Evolutionary conservation across 1,140 invertebrate species (phyloP).

Genomic region (Lamellibrachia luymesi): DNA sequence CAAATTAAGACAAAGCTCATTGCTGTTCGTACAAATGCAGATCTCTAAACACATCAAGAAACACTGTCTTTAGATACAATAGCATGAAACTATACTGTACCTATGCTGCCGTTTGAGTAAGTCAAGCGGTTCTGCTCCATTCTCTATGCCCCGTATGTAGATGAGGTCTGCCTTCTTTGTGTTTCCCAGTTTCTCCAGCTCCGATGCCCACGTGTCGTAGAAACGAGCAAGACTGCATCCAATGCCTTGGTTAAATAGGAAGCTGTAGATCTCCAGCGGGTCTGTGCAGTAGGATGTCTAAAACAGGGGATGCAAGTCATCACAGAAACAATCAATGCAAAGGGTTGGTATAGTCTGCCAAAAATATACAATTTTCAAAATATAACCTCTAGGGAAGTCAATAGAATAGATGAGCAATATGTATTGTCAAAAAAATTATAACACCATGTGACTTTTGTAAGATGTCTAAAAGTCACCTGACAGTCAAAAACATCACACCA

Average conservation of each 20-base stretch:
- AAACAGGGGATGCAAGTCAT: slow-evolving; percentile 11
- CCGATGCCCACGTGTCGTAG: slow-evolving; percentile 54
- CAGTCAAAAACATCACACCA: no score
- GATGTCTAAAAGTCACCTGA: no score
- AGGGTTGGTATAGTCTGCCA: not conserved
- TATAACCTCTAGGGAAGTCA: no score
- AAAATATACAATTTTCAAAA: no score
- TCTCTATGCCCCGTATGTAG: slow-evolving; percentile 46
- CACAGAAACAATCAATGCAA: not conserved
- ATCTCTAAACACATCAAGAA: no score
- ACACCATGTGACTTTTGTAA: no score
- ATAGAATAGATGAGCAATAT: not conserved
- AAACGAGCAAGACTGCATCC: slow-evolving; percentile 47
- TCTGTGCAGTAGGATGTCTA: slow-evolving; percentile 39
- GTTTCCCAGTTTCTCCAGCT: slow-evolving; percentile 51
- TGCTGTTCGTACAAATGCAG: no score
- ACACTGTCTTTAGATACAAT: no score
- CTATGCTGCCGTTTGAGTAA: slow-evolving; percentile 38
- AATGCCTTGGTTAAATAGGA: slow-evolving; percentile 51
- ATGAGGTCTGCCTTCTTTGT: slow-evolving; percentile 54
- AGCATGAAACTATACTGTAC: not conserved
- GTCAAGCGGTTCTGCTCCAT: slow-evolving; percentile 46
- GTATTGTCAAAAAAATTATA: not conserved
- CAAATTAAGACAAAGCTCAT: no score
- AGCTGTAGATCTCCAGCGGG: slow-evolving; percentile 50